These are phyloP conservation scores for Tamias sibiricus DNA, from an alignment of 2,113 vertebrate genomes.

Conservation along the genomic window DNA sequence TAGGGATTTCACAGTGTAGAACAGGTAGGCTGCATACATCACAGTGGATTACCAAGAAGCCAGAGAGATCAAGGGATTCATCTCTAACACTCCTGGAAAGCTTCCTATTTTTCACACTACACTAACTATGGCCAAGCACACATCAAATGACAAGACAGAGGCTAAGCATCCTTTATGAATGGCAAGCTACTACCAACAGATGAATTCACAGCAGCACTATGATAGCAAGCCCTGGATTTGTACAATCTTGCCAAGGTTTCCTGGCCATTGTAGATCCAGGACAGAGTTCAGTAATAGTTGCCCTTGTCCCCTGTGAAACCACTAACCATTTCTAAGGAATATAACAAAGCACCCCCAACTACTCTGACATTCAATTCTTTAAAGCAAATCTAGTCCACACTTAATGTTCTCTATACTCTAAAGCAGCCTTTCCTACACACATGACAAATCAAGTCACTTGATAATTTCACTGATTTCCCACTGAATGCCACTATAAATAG, in stretches of 20 bases:
- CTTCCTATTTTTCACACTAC: slow-evolving; percentile 78
- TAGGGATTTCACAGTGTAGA: slow-evolving; percentile 66
- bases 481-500: slow-evolving; percentile 46
- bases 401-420: not conserved
- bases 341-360: slow-evolving; percentile 37
- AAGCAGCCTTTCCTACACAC: slow-evolving; percentile 23
- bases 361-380: slow-evolving; percentile 34
- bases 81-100: slow-evolving; percentile 71
- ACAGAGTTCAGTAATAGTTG: slow-evolving; percentile 44
- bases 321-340: slow-evolving; percentile 22
- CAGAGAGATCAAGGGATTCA: slow-evolving; percentile 79
- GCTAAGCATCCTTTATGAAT: slow-evolving; percentile 61
- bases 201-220: slow-evolving; percentile 9
- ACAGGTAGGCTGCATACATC: slow-evolving; percentile 68
- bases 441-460: slow-evolving; percentile 34
- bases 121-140: slow-evolving; percentile 68
- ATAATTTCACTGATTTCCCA: slow-evolving; percentile 56
- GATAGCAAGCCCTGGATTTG: slow-evolving; percentile 31
- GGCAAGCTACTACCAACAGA: slow-evolving; percentile 52
- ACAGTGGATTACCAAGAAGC: slow-evolving; percentile 75
- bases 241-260: slow-evolving; percentile 19
- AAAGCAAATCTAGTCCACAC: slow-evolving; percentile 50
- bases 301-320: not conserved
- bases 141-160: slow-evolving; percentile 61
- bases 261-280: slow-evolving; percentile 4